Conservation (phyloP, 1,140 invertebrate genomes). For the Platorchestia sp. region DNA sequence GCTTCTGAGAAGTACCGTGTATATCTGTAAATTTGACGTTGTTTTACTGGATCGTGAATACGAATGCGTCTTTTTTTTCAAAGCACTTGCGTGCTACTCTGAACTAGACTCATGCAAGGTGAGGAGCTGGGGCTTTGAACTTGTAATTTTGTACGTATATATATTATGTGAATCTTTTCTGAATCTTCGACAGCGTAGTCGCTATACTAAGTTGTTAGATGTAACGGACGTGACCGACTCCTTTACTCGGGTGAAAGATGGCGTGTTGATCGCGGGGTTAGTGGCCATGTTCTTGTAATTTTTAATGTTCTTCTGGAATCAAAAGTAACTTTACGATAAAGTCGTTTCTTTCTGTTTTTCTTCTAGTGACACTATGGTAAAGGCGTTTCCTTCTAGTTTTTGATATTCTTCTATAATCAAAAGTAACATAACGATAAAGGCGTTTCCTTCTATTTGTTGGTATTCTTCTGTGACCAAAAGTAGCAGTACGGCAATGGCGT, state of each 20-base stretch:
- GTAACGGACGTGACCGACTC: neutral
- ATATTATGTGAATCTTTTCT: constrained; percentile 1
- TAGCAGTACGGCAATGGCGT: neutral
- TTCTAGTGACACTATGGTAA: neutral
- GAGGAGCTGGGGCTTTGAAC: neutral
- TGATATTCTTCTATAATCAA: too few relatives aligned
- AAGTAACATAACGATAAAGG: too few relatives aligned
- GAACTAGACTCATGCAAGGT: neutral
- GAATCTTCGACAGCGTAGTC: neutral
- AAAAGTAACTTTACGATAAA: too few relatives aligned
- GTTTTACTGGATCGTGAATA: neutral
- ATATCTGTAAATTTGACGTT: neutral
- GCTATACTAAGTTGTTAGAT: neutral
- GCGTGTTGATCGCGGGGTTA: too few relatives aligned
- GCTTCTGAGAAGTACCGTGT: constrained; percentile 26
- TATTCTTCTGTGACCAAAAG: neutral
- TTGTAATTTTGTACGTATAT: neutral
- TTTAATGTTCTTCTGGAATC: neutral
- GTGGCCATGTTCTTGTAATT: neutral
- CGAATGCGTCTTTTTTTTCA: neutral
- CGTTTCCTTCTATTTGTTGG: neutral
- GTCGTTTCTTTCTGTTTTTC: too few relatives aligned
- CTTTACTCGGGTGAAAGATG: too few relatives aligned
- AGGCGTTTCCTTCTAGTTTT: neutral
- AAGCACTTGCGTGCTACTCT: neutral